Percentiles rank a stretch among this genome's conserved stretches.
Conservation (phyloP, 2,113 vertebrate genomes). For the Phasianus colchicus region DNA sequence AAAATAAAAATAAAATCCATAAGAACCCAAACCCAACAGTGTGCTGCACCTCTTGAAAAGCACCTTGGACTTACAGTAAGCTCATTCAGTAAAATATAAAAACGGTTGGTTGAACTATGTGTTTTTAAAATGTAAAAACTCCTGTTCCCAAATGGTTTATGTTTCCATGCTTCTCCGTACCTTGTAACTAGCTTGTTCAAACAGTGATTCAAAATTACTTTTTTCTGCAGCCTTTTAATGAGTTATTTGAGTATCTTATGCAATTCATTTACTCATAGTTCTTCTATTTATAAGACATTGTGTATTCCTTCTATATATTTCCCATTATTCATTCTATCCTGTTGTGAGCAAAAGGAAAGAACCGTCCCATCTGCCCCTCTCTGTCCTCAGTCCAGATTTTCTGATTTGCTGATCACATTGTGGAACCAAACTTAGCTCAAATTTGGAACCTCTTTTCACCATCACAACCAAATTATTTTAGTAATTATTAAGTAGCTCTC, state of each 20-base stretch:
- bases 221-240: not conserved
- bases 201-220: not conserved
- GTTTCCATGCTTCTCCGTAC: not conserved
- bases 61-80: not conserved
- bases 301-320: not conserved
- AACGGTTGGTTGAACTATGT: not conserved
- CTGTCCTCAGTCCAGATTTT: not conserved
- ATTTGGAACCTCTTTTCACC: not conserved
- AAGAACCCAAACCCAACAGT: not conserved
- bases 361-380: too few relatives aligned
- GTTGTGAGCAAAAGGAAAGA: not conserved
- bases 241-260: not conserved
- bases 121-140: not conserved
- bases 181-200: constrained; percentile 9
- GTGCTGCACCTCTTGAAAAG: not conserved
- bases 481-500: not conserved
- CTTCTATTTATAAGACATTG: not conserved
- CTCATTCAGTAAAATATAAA: not conserved
- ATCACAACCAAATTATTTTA: not conserved
- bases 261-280: not conserved
- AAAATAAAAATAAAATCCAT: not conserved
- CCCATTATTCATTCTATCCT: not conserved
- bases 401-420: not conserved
- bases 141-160: constrained; percentile 64
- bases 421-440: not conserved